Evolutionary conservation across 1,140 invertebrate genomes (phyloP).

Genomic region (Drosophila ohnishii): DNA sequence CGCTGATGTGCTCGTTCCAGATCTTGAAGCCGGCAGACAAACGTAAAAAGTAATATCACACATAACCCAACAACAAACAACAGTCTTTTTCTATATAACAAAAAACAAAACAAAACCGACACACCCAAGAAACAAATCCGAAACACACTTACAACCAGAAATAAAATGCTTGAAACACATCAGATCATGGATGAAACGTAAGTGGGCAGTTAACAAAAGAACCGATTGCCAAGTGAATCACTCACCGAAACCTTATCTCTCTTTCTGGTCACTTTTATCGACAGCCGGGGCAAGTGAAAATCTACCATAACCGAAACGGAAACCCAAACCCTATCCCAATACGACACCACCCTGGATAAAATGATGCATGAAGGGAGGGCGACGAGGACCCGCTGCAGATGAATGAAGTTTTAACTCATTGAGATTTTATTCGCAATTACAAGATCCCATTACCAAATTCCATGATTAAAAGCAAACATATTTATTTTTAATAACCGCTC

Average conservation of each 20-base stretch:
- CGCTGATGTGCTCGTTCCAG: conserved; percentile 99
- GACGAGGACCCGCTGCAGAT: conserved; percentile 28
- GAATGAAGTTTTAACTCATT: conserved; percentile 55
- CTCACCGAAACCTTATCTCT: conserved; percentile 54
- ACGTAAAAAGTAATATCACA: conserved; percentile 97
- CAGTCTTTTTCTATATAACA: conserved; percentile 84
- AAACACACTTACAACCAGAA: conserved; percentile 49
- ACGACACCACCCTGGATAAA: conserved; percentile 1
- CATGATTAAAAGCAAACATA: conserved; percentile 63
- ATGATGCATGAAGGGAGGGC: conserved; percentile 26
- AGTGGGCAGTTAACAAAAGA: conserved; percentile 45
- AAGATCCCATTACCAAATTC: conserved; percentile 44
- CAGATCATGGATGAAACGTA: conserved; percentile 46
- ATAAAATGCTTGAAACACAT: conserved; percentile 59
- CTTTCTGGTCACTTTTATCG: conserved; percentile 58
- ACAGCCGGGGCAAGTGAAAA: conserved; percentile 60
- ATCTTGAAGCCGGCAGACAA: conserved; percentile 99
- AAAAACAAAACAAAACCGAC: conserved; percentile 38
- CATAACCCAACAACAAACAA: conserved; percentile 87
- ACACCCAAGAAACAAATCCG: conserved; percentile 43
- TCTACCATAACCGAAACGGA: conserved; percentile 30
- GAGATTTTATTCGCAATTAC: conserved; percentile 70
- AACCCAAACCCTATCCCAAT: background rate
- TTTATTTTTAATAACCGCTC: conserved; percentile 44
- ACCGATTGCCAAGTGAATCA: conserved; percentile 34